Percentiles rank a stretch among this genome's conserved stretches.
These are phyloP conservation scores for Eupristina koningsbergeri DNA, from an alignment of 1,140 invertebrate species.

Conservation along the genomic window DNA sequence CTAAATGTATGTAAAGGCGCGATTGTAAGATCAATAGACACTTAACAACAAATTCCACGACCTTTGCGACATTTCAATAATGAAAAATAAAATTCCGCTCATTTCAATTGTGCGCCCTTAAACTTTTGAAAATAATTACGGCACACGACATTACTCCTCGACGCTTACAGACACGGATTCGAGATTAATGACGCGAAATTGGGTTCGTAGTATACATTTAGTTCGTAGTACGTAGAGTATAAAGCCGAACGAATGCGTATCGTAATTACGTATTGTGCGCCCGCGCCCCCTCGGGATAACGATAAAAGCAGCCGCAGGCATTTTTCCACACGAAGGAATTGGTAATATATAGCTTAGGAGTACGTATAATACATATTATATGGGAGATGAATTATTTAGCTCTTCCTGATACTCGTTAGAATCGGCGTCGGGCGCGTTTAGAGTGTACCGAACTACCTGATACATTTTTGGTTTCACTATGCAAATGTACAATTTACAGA, in stretches of 20 bases:
- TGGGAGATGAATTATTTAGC: neutral
- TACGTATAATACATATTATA: neutral
- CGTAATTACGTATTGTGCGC: conserved; percentile 29
- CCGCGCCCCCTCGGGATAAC: neutral
- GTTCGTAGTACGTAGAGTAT: neutral
- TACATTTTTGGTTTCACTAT: neutral
- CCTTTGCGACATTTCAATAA: neutral
- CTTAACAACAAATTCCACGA: neutral
- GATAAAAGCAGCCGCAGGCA: conserved; percentile 7
- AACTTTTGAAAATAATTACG: conserved; percentile 2
- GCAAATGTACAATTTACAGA: too few species aligned
- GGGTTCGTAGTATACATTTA: neutral
- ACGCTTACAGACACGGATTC: neutral
- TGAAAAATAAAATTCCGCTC: neutral
- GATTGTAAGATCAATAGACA: neutral
- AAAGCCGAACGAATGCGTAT: neutral
- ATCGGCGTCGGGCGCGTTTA: neutral
- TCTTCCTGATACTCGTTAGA: conserved; percentile 20
- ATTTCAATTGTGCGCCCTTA: neutral
- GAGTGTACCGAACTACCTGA: neutral
- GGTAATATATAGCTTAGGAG: neutral
- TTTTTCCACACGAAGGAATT: conserved; percentile 10
- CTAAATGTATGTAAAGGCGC: too few species aligned
- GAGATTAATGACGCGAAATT: conserved; percentile 37
- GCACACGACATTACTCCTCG: neutral